These are phyloP conservation scores for Penaeus vannamei DNA, from an alignment of 1,140 invertebrate species.

Conservation along the genomic window DNA sequence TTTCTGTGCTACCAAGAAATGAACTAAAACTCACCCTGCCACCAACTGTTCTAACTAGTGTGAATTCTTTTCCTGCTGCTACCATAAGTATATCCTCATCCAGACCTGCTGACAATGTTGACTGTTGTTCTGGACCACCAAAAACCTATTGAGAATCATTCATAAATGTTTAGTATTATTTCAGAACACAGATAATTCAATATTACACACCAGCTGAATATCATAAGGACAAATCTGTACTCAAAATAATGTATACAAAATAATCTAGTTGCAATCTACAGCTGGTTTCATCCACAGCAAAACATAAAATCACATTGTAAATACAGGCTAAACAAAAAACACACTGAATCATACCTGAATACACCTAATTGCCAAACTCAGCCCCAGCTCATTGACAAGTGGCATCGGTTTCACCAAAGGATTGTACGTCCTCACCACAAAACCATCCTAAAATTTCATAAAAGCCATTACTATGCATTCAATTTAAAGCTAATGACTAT, in stretches of 20 bases:
- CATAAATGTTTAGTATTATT: background rate
- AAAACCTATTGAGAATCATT: conserved; percentile 39
- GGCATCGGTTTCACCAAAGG: conserved; percentile 77
- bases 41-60: conserved; percentile 81
- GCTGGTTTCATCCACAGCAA: too few species aligned
- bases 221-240: too few species aligned
- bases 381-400: conserved; percentile 71
- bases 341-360: conserved; percentile 47
- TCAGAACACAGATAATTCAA: too few species aligned
- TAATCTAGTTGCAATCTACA: too few species aligned
- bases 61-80: conserved; percentile 88
- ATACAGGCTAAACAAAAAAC: background rate
- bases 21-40: conserved; percentile 78
- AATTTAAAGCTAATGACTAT: too few species aligned
- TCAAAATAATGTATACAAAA: too few species aligned
- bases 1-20: background rate
- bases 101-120: conserved; percentile 73
- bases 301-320: too few species aligned
- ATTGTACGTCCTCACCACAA: conserved; percentile 85
- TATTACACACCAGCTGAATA: too few species aligned
- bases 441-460: conserved; percentile 79
- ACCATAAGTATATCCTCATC: conserved; percentile 82
- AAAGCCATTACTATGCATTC: too few species aligned
- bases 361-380: conserved; percentile 62
- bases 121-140: conserved; percentile 61